Conservation (phyloP, 2,113 vertebrate species). For the Erythrocercus mccallii region DNA sequence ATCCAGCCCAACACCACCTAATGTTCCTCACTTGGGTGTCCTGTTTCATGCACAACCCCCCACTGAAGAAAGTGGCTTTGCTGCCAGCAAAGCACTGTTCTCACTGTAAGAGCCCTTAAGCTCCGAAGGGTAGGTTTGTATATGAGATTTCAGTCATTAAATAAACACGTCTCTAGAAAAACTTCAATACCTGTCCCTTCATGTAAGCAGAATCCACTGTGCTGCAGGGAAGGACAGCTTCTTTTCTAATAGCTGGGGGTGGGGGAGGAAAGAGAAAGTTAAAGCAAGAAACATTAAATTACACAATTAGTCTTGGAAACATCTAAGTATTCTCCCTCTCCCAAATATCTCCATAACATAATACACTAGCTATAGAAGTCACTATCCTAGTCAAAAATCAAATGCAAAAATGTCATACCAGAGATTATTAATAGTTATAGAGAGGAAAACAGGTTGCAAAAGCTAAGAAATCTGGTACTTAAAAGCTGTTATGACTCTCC, state of each 20-base stretch:
- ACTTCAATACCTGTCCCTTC: slow-evolving; percentile 13
- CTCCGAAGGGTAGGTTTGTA: slow-evolving; percentile 10
- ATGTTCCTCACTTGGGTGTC: neutral
- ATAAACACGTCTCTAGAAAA: slow-evolving; percentile 31
- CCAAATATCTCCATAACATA: neutral
- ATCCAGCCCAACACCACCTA: slow-evolving; percentile 16
- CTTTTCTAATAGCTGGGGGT: neutral
- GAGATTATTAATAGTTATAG: neutral
- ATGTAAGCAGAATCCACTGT: neutral
- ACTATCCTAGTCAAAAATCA: neutral
- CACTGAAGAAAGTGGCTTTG: neutral
- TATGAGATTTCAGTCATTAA: slow-evolving; percentile 35
- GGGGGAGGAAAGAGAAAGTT: neutral
- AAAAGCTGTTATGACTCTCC: neutral
- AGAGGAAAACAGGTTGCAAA: neutral
- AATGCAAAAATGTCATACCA: neutral
- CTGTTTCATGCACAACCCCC: neutral
- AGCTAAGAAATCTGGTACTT: neutral
- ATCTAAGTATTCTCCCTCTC: neutral
- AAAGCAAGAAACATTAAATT: neutral
- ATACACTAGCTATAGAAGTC: neutral
- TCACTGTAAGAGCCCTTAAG: neutral
- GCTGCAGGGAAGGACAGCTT: slow-evolving; percentile 8
- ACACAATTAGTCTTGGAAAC: neutral
- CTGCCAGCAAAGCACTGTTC: neutral